Evolutionary conservation across 2,113 vertebrate species (phyloP).

Genomic region (Origma solitaria): DNA sequence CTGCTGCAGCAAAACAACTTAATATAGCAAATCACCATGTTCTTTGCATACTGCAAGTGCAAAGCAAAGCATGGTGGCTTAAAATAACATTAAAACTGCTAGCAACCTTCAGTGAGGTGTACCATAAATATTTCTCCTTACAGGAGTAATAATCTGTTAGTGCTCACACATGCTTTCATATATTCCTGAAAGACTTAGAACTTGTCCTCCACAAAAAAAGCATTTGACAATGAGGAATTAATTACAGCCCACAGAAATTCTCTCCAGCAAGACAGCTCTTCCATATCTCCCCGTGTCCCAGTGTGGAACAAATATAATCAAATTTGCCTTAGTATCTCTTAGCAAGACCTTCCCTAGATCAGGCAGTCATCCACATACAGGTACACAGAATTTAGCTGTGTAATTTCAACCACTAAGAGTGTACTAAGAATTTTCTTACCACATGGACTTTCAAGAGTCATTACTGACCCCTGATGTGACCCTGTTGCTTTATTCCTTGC

Average conservation of each 20-base stretch:
- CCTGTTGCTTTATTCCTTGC: neutral
- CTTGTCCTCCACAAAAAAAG: neutral
- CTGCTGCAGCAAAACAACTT: neutral
- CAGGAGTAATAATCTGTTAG: neutral
- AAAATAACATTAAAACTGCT: neutral
- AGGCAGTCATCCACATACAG: neutral
- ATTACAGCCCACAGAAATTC: neutral
- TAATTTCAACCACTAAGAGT: neutral
- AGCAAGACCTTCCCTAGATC: neutral
- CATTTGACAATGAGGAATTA: neutral
- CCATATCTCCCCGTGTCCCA: neutral
- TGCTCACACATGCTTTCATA: neutral
- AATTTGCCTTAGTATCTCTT: neutral
- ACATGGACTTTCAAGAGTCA: neutral
- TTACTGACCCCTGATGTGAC: neutral
- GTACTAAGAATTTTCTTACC: neutral
- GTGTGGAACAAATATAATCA: neutral
- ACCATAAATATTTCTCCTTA: accelerated
- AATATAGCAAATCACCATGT: neutral
- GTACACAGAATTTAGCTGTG: neutral
- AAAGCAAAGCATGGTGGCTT: neutral
- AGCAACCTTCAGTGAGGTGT: neutral
- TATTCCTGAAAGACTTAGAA: neutral
- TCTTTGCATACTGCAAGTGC: neutral
- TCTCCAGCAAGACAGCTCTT: neutral